phyloP scores from a whole-genome alignment of 2,113 vertebrate species.

The Alaudala cheleensis region DNA sequence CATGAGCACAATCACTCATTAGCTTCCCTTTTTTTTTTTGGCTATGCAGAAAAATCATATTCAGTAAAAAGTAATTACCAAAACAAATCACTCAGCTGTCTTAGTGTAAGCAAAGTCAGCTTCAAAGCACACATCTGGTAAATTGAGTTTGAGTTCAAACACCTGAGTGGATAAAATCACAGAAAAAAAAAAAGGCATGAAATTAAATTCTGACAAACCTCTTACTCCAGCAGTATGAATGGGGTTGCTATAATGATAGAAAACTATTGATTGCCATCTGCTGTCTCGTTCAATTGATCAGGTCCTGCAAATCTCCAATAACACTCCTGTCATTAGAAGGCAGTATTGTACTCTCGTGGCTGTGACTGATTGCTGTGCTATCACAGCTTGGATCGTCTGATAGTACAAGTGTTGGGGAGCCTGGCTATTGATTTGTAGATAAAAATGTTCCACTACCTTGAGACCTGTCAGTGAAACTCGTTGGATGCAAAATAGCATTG shows the following conservation, averaged over 20 bases:
- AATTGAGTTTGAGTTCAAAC: neutral
- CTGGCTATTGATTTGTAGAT: conserved; percentile 78
- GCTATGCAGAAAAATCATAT: neutral
- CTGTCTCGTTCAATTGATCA: conserved; percentile 48
- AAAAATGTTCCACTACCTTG: conserved; percentile 64
- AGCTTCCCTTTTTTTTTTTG: neutral
- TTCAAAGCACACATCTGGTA: neutral
- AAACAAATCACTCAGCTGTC: neutral
- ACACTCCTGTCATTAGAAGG: conserved; percentile 64
- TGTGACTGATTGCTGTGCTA: conserved; percentile 72
- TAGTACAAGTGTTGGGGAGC: conserved; percentile 70
- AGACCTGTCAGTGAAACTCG: conserved; percentile 55
- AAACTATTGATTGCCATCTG: conserved; percentile 61
- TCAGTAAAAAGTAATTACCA: neutral
- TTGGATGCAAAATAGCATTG: conserved; percentile 20
- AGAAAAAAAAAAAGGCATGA: neutral
- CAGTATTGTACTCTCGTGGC: conserved; percentile 76
- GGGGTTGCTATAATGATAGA: conserved; percentile 43
- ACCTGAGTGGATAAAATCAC: neutral
- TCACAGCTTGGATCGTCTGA: conserved; percentile 78
- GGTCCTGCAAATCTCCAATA: conserved; percentile 70
- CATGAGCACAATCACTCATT: neutral
- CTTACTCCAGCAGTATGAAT: conserved; percentile 29
- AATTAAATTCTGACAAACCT: conserved; percentile 57
- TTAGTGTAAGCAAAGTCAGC: neutral